Conservation (phyloP, 2,888 invertebrate species). For the Eupithecia tripunctaria region DNA sequence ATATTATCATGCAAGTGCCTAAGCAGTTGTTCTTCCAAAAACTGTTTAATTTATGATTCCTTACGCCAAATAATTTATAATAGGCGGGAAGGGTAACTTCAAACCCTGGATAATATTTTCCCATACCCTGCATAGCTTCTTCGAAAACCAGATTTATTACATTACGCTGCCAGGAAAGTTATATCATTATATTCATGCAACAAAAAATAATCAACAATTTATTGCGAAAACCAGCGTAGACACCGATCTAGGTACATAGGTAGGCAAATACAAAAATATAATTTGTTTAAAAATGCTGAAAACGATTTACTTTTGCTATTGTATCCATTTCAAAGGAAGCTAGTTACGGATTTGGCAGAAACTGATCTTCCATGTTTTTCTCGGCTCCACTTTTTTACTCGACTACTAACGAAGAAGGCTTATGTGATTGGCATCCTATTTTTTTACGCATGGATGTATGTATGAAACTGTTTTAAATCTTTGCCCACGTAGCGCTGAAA, state of each 20-base stretch:
- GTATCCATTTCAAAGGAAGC: not conserved
- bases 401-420: too few relatives aligned
- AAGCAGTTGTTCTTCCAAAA: too few relatives aligned
- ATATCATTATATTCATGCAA: conserved; percentile 4
- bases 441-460: too few relatives aligned
- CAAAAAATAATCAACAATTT: not conserved
- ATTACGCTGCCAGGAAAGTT: not conserved
- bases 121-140: not conserved
- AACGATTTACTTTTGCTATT: not conserved
- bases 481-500: too few relatives aligned
- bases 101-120: not conserved
- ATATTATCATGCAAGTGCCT: not conserved
- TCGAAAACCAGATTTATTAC: not conserved
- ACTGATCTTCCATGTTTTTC: not conserved
- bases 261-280: not conserved
- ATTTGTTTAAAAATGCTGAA: not conserved
- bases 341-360: not conserved
- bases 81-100: not conserved
- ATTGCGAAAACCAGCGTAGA: not conserved
- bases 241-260: not conserved
- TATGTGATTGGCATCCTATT: too few relatives aligned
- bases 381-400: not conserved
- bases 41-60: too few relatives aligned
- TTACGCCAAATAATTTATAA: not conserved
- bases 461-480: too few relatives aligned